Conservation (phyloP, 2,113 vertebrate genomes). For the Tenebrosternarchus preto region DNA sequence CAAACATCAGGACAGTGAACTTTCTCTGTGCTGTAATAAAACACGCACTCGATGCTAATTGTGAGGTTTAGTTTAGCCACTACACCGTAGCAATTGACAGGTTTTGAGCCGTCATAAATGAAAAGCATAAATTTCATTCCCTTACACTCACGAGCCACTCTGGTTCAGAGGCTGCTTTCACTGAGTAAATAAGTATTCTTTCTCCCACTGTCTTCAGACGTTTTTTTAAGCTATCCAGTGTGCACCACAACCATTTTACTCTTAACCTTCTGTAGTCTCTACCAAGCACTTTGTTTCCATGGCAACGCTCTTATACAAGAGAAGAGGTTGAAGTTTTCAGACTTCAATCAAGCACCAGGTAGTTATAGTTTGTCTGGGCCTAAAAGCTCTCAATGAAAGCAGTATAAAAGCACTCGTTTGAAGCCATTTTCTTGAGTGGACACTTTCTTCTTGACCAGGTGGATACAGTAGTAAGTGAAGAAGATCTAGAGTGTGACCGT, state of each 20-base stretch:
- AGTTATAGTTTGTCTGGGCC: constrained; percentile 44
- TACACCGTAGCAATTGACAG: not conserved
- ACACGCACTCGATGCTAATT: not conserved
- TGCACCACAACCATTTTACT: constrained; percentile 16
- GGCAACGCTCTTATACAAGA: constrained; percentile 61
- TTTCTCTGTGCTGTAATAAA: not conserved
- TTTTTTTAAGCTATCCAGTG: constrained; percentile 25
- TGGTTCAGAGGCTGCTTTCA: not conserved
- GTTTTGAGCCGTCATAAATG: constrained; percentile 6
- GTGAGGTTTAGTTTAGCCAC: constrained; percentile 13
- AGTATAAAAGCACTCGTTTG: constrained; percentile 31
- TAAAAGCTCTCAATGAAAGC: constrained; percentile 50
- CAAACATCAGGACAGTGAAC: not conserved
- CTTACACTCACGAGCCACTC: not conserved
- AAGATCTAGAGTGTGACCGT: not conserved
- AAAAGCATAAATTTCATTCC: constrained; percentile 7
- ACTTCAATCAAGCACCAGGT: constrained; percentile 62
- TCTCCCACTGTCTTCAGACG: not conserved
- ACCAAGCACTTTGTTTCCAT: constrained; percentile 63
- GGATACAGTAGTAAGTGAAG: not conserved
- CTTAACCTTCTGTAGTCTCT: constrained; percentile 43
- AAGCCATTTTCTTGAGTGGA: constrained; percentile 16
- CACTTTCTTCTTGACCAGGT: constrained; percentile 16
- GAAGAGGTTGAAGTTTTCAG: constrained; percentile 53
- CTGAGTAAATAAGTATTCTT: constrained; percentile 27